Evolutionary conservation across 2,888 invertebrate species (phyloP).

Genomic region (Eledone cirrhosa): DNA sequence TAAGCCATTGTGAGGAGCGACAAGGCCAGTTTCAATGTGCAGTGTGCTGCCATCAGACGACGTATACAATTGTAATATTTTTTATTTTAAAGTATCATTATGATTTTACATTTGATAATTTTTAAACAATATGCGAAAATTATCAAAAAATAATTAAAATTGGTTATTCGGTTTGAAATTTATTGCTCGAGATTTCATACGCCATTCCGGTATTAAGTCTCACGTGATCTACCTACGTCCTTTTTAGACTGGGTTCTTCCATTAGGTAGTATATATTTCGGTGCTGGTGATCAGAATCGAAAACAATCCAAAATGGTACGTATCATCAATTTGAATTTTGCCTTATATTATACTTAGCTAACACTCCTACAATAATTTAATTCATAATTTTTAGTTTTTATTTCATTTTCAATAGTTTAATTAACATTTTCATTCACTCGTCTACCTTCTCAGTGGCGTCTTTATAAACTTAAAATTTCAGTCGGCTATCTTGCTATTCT

Average conservation of each 20-base stretch:
- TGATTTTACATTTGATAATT: too few species aligned
- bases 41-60: neutral
- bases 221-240: slow-evolving; percentile 51
- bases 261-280: slow-evolving; percentile 46
- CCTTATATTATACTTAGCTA: too few species aligned
- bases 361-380: too few species aligned
- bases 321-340: slow-evolving; percentile 36
- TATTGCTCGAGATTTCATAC: neutral
- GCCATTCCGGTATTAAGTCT: slow-evolving; percentile 13
- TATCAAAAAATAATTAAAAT: neutral
- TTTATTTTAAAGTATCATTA: too few species aligned
- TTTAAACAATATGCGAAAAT: too few species aligned
- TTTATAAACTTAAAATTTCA: too few species aligned
- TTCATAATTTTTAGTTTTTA: too few species aligned
- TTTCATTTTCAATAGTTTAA: too few species aligned
- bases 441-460: too few species aligned
- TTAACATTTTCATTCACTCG: too few species aligned
- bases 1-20: slow-evolving; percentile 15
- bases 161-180: too few species aligned
- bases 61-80: neutral
- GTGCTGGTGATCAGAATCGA: slow-evolving; percentile 50
- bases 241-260: slow-evolving; percentile 56
- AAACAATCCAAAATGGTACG: slow-evolving; percentile 65
- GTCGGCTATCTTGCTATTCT: too few species aligned
- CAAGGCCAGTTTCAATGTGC: neutral